These are phyloP conservation scores for Chloropsis cyanopogon DNA, from an alignment of 2,113 vertebrate genomes.

Conservation along the genomic window DNA sequence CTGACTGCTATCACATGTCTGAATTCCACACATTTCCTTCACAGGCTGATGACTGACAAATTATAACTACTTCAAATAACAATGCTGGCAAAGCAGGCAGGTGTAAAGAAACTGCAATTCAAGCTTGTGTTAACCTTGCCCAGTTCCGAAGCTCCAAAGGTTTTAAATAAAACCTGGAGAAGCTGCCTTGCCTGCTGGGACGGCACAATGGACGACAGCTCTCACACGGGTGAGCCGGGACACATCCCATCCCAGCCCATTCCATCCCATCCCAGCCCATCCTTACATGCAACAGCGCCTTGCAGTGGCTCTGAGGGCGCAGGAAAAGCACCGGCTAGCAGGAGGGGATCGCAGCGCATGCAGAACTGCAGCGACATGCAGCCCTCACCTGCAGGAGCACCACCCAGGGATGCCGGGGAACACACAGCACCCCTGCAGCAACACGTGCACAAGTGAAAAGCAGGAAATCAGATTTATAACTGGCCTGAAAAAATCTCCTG, in stretches of 20 bases:
- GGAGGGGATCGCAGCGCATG: rapidly evolving
- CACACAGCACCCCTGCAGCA: not conserved
- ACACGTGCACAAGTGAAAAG: not conserved
- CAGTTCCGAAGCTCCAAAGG: not conserved
- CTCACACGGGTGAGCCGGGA: rapidly evolving
- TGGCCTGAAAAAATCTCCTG: not conserved
- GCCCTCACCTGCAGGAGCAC: not conserved
- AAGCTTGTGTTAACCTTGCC: not conserved
- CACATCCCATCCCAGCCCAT: no score
- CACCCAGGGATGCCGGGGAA: not conserved
- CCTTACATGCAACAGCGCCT: not conserved
- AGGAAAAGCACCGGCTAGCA: not conserved
- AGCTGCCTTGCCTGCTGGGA: not conserved
- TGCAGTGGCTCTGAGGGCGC: not conserved
- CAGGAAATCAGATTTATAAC: not conserved
- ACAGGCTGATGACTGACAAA: not conserved
- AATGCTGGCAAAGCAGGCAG: not conserved
- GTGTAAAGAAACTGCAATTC: not conserved
- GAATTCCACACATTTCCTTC: not conserved
- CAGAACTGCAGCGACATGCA: not conserved
- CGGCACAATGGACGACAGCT: not conserved
- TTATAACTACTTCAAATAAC: not conserved
- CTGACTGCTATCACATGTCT: not conserved
- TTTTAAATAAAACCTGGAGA: not conserved
- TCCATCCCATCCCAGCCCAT: not conserved